Evolutionary conservation across 2,797 vertebrate genomes (phyloP), one percentile per base, ranked within the genome.

Genomic region (Brachyrhaphis roseni): DNA sequence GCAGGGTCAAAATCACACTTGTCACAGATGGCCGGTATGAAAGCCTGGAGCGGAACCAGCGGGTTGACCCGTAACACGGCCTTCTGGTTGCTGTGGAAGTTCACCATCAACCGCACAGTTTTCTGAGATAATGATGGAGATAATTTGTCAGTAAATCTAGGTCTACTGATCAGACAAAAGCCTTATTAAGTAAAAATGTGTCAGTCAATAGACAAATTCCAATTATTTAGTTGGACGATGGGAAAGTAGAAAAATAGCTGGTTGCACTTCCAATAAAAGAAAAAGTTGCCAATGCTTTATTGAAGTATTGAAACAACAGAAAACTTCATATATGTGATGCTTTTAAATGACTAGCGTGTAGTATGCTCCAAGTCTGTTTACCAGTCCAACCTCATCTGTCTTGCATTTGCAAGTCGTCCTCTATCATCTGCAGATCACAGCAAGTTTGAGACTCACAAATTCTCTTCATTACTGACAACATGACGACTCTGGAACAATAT

Each of bases 51-150:
- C 0, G 98, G 96, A 31, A 95, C 94, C 43, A 96, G 92, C 0
- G 98, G 98, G 92, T 96, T 99, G 84, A 99, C 98, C 46, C 98
- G 96, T 76, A 99, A 93, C 76, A 99, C 97, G 0, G 98, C 93
- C 91, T 99, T 99, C 91, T 99, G 98, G 0, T 95, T 97, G 79
- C 96, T 93, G 87, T 97, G 95, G 92, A 96, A 99, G 94, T 99
- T 99, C 90, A 99, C 97, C 85, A 99, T 96, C 92, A 99, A 94
- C 36, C 97, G 97, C 76, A 99, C 95, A 0, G 97, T 97, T 92
- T 98, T 99, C 98, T 99, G 92, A 18, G 8, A 79, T 7, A 87
- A 47, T 4, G 12, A 49, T 13, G 46, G 31, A 62, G 59, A 57
- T 18, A 64, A 70, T 66, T 4, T 72, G n/a, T 75, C 6, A 74